Conservation (phyloP, 1,140 invertebrate species). For the Temnothorax longispinosus region DNA sequence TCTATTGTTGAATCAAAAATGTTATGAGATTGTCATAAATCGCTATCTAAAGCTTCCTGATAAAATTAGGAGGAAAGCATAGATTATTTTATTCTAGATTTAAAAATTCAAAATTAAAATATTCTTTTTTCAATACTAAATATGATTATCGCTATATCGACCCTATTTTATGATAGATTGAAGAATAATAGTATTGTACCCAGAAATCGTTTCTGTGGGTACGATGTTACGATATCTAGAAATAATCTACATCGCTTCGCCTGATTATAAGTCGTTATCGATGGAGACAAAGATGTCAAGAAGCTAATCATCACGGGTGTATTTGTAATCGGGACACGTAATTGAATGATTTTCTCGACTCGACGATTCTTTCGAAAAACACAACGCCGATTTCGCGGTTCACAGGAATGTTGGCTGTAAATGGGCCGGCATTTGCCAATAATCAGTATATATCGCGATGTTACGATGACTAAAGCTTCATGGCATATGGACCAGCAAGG, state of each 20-base stretch:
- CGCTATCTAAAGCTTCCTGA: too few species aligned
- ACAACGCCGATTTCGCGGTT: neutral
- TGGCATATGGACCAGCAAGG: slow-evolving; percentile 20
- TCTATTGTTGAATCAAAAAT: too few species aligned
- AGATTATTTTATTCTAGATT: too few species aligned
- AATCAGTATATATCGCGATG: slow-evolving; percentile 38
- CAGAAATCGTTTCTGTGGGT: too few species aligned
- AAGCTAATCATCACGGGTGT: neutral
- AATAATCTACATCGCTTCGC: neutral
- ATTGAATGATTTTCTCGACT: neutral
- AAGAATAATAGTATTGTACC: too few species aligned
- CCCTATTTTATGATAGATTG: too few species aligned
- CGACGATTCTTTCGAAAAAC: neutral
- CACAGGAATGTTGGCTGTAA: neutral
- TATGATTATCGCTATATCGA: too few species aligned
- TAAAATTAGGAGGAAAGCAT: too few species aligned
- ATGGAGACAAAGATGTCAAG: neutral
- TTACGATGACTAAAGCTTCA: slow-evolving; percentile 17
- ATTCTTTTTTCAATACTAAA: too few species aligned
- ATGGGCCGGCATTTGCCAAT: neutral
- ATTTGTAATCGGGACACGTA: neutral
- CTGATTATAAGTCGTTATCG: neutral
- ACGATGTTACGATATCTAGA: neutral
- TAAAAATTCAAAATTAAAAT: too few species aligned
- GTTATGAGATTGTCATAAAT: too few species aligned